A percentile compares a stretch with the other conserved stretches of the same genome.
Conservation (phyloP, 1,140 invertebrate genomes). For the Ericerus pela region DNA sequence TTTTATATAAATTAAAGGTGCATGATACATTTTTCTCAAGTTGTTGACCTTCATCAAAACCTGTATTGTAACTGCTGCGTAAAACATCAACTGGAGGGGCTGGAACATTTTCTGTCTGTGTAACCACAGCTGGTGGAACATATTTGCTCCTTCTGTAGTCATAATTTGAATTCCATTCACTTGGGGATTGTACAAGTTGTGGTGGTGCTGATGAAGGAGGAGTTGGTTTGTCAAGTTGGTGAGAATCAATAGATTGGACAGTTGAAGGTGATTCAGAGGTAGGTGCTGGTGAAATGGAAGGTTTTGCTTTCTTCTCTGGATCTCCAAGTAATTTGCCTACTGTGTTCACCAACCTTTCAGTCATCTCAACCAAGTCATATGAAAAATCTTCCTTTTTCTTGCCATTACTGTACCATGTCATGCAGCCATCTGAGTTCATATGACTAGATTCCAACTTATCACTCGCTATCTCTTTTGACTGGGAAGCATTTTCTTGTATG, state of each 20-base stretch:
- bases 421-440: neutral
- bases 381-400: conserved; percentile 3
- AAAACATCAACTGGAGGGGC: too few species aligned
- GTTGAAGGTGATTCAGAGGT: too few species aligned
- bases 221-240: neutral
- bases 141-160: neutral
- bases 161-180: neutral
- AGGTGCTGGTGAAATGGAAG: too few species aligned
- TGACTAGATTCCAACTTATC: neutral
- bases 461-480: neutral
- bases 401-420: neutral
- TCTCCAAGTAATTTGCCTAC: neutral
- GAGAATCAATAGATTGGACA: too few species aligned
- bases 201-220: neutral
- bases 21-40: neutral
- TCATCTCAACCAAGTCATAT: conserved; percentile 1
- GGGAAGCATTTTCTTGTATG: neutral
- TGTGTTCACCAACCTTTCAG: neutral
- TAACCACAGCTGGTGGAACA: neutral
- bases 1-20: neutral
- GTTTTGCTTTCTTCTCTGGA: neutral
- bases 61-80: too few species aligned
- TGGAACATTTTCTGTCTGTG: too few species aligned
- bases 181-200: neutral
- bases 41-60: too few species aligned